Evolutionary conservation across 1,140 invertebrate genomes (phyloP).

Genomic region (Nebria ingens): DNA sequence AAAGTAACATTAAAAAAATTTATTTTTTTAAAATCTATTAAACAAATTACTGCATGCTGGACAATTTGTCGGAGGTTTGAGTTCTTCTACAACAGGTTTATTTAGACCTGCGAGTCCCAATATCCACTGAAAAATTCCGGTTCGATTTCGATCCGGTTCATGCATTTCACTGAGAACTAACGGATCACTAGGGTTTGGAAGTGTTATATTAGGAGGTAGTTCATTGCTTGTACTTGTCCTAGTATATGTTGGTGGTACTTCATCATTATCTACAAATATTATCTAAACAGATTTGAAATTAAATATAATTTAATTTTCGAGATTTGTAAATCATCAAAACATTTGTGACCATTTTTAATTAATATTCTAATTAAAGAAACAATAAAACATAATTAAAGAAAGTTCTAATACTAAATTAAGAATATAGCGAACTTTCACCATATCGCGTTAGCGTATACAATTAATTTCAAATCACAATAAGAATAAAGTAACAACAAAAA

Average conservation of each 20-base stretch:
- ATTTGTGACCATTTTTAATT: no score
- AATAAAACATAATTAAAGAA: no score
- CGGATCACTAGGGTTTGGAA: not conserved
- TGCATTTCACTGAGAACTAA: not conserved
- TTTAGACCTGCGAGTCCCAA: not conserved
- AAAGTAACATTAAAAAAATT: constrained; percentile 17
- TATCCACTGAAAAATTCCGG: not conserved
- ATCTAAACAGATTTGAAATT: no score
- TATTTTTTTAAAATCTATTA: constrained; percentile 10
- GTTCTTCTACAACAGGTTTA: not conserved
- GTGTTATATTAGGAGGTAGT: not conserved
- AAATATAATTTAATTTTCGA: no score
- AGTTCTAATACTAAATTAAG: no score
- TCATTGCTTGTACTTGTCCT: not conserved
- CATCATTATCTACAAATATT: not conserved
- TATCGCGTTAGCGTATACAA: no score
- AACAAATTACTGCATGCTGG: constrained; percentile 12
- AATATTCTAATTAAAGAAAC: no score
- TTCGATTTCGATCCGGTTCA: not conserved
- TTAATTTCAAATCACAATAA: no score
- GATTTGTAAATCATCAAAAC: no score
- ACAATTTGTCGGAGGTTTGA: constrained; percentile 12
- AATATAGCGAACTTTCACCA: no score
- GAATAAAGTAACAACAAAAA: no score
- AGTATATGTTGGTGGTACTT: not conserved